Conservation (phyloP, 2,888 invertebrate genomes). For the Acheta domesticus region DNA sequence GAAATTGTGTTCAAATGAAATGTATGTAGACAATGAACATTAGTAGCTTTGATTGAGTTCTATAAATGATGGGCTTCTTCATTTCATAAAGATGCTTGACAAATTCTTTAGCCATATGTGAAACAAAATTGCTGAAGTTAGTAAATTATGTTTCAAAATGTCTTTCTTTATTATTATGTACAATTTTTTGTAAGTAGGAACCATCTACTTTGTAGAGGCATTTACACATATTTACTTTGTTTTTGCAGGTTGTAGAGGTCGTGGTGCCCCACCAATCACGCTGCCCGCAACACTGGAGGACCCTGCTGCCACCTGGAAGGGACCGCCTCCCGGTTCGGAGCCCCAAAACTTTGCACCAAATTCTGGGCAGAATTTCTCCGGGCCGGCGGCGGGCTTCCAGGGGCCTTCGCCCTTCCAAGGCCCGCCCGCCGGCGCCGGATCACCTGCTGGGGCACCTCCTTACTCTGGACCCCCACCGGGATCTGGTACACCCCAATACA, state of each 20-base stretch:
- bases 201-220: no score
- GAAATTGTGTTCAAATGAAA: no score
- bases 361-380: conserved; percentile 58
- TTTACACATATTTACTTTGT: background rate
- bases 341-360: conserved; percentile 61
- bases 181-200: no score
- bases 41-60: no score
- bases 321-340: conserved; percentile 61
- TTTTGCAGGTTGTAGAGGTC: conserved; percentile 72
- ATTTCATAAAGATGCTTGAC: no score
- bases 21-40: no score
- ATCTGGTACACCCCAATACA: conserved; percentile 77
- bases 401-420: conserved; percentile 59
- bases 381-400: conserved; percentile 56
- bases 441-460: conserved; percentile 68
- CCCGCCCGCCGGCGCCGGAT: conserved; percentile 70
- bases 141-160: no score
- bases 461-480: conserved; percentile 66
- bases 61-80: no score
- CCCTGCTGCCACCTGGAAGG: conserved; percentile 75
- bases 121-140: no score
- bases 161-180: no score
- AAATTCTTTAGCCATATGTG: no score
- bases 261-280: conserved; percentile 63
- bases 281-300: conserved; percentile 73